Evolutionary conservation across 2,888 invertebrate genomes (phyloP).

Genomic region (Tachystola acroxantha): DNA sequence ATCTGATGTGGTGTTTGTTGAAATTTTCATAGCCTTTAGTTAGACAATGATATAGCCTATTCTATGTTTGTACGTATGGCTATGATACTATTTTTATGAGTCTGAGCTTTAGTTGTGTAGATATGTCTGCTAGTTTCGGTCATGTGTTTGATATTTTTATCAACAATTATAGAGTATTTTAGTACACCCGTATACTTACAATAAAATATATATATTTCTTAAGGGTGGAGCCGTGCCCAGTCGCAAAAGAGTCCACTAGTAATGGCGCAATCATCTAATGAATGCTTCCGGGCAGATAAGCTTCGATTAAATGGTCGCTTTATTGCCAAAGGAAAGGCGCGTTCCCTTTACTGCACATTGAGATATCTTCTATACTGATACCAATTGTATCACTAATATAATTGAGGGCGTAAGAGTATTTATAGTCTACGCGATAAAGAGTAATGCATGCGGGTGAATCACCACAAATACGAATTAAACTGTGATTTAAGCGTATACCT

Average conservation of each 20-base stretch:
- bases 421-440: background rate
- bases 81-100: no score
- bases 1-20: no score
- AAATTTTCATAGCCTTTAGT: no score
- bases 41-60: no score
- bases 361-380: constrained; percentile 58
- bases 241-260: constrained; percentile 62
- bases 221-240: constrained; percentile 31
- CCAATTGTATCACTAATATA: constrained; percentile 28
- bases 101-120: no score
- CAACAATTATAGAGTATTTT: no score
- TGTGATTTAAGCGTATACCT: no score
- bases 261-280: constrained; percentile 78
- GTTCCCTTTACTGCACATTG: constrained; percentile 69
- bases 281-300: constrained; percentile 77
- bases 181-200: no score
- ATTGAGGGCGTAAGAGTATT: constrained; percentile 15
- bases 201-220: constrained; percentile 31
- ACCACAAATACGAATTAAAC: no score
- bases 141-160: no score
- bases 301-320: constrained; percentile 77
- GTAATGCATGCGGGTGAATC: background rate
- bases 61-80: no score
- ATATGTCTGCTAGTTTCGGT: no score
- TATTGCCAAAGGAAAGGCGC: constrained; percentile 73